Percentiles rank a stretch among this genome's conserved stretches.
phyloP scores from a whole-genome alignment of 2,888 invertebrate genomes.

The Acanthoscelides obtectus region DNA sequence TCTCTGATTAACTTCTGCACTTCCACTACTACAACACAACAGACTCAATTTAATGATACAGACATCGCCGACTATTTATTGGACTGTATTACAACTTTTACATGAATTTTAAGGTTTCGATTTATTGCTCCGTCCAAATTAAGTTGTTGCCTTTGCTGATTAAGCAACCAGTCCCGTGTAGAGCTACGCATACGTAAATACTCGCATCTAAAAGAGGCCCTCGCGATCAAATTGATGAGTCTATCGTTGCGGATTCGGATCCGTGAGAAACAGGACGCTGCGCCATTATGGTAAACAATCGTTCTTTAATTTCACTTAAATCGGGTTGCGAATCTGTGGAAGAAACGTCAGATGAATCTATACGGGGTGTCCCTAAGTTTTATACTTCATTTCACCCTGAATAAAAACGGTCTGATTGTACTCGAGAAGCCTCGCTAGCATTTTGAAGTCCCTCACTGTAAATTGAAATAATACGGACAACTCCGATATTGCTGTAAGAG shows the following conservation, averaged over 20 bases:
- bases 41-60: slow-evolving; percentile 13
- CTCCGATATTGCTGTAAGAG: too few relatives aligned
- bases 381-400: too few relatives aligned
- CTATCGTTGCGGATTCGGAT: background rate
- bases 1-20: background rate
- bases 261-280: background rate
- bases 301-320: slow-evolving; percentile 10
- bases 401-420: too few relatives aligned
- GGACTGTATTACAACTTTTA: slow-evolving; percentile 34
- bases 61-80: slow-evolving; percentile 30
- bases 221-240: background rate
- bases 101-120: slow-evolving; percentile 36
- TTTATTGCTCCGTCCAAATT: slow-evolving; percentile 35
- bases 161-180: slow-evolving; percentile 14
- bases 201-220: slow-evolving; percentile 6
- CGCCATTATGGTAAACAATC: slow-evolving; percentile 16
- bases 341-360: background rate
- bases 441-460: too few relatives aligned
- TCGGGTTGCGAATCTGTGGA: background rate
- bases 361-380: background rate
- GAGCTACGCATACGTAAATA: slow-evolving; percentile 3
- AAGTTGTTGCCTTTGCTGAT: slow-evolving; percentile 39
- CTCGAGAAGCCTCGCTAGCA: too few relatives aligned
- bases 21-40: slow-evolving; percentile 11
- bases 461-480: too few relatives aligned